Evolutionary conservation across 2,113 vertebrate species (phyloP), one percentile per base, ranked within the genome.

Genomic region (Hymenochirus boettgeri): DNA sequence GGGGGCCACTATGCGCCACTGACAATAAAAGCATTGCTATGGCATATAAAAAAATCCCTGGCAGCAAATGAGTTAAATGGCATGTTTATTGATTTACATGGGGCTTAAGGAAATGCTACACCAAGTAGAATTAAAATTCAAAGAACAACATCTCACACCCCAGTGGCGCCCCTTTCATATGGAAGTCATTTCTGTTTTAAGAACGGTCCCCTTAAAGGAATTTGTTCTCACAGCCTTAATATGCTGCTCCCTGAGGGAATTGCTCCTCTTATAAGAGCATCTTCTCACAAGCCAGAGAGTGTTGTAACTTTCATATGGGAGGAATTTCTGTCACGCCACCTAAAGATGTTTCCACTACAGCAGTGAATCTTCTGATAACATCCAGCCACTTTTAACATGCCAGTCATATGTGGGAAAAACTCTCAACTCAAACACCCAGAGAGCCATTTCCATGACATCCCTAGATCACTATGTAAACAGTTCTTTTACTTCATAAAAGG

Each of bases 81-180:
- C 18, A 13, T 24, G 24, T 19, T 9, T 33, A 3, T n/a, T 5
- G 26, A 6, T n/a, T 37, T 47, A 26, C 45, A 51, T 50, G 22
- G 9, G 21, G 15, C 53, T 57, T 25, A 18, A 27, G 35, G 25
- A 19, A 17, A 29, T 22, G 33, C 22, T 27, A 35, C 61, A 18
- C 48, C 48, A 53, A 51, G 48, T 29, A 53, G 27, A 12, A 33
- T 33, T 62, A 29, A 25, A 29, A 35, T 29, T 61, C 47, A 39
- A 62, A 24, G 60, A 29, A 62, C 29, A 53, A 17, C 37, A 52
- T 62, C 60, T 52, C 60, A 62, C 63, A 29, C 63, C 65, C 56
- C 47, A 42, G 55, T 13, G 48, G 56, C 52, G 65, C 56, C 63
- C 64, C 56, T 54, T 65, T 57, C 65, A 67, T 67, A 67, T 67